Base-by-base conservation (phyloP, 2,888 invertebrate species). In the Heliconius aoede region DNA sequence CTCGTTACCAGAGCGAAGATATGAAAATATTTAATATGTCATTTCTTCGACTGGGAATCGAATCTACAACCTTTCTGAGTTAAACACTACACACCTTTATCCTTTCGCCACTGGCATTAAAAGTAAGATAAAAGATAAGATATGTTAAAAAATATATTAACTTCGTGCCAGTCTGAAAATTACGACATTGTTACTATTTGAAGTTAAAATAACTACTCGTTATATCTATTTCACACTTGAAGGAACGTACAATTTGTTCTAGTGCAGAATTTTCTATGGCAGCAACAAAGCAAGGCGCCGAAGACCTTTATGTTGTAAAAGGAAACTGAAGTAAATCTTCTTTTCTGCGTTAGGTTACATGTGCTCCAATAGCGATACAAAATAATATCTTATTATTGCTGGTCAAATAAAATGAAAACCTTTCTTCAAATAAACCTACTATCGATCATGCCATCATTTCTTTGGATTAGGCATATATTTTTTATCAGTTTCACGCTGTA, bases 241-340 rank as follows among this genome's bases (percentile, higher is more conserved):
- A 28, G n/a, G n/a, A 55, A 28, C 11, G 8, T 55, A 69, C n/a
- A 69, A 32, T 69, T 55, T 55, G 55, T 32, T 30, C 32, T 24
- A 32, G 13, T 32, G 69, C 15, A 24, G 69, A 69, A 51, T n/a
- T 51, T 68, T 30, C 68, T 51, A 46, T n/a, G 51, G 46, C 13
- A 36, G 55, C 32, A 51, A 51, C 46, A 28, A 51, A 68, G 68
- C n/a, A 51, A 51, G 51, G 11, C 46, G 21, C 46, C 28, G 64
- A 65, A 26, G 40, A 65, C 40, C 65, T 40, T 40, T 69, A 51
- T 32, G 32, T 69, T 69, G 8, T 69, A 55, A 30, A 69, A 69
- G 69, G 69, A 69, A 68, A 30, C 55, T 55, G 30, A 55, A 30
- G 51, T 7, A 55, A 55, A 69, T 69, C 55, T 69, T 69, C 69